Conservation (phyloP, 2,888 invertebrate genomes). For the Deilephila elpenor region DNA sequence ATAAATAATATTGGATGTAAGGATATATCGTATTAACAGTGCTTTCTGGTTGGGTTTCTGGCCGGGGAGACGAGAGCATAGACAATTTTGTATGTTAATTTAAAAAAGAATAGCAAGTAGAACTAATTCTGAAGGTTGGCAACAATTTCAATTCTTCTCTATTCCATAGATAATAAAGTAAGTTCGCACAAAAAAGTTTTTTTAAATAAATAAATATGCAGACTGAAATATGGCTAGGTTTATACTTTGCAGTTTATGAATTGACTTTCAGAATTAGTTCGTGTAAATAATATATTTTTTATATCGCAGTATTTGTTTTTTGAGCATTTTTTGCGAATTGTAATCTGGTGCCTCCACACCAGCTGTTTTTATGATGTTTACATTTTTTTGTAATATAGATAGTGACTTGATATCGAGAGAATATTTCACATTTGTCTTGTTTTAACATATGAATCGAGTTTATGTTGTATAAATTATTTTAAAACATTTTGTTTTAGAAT, state of each 20-base stretch:
- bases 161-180: background rate
- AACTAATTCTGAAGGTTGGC: conserved; percentile 26
- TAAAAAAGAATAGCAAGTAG: conserved; percentile 12
- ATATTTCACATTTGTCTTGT: conserved; percentile 42
- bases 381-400: conserved; percentile 58
- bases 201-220: background rate
- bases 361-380: conserved; percentile 60
- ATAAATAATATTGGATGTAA: conserved; percentile 19
- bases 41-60: conserved; percentile 21
- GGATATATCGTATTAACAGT: conserved; percentile 19
- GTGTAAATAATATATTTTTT: conserved; percentile 61
- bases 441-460: conserved; percentile 32
- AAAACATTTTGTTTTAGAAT: conserved; percentile 33
- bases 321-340: conserved; percentile 65
- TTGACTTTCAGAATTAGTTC: conserved; percentile 34
- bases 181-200: background rate
- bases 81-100: conserved; percentile 30
- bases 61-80: conserved; percentile 18
- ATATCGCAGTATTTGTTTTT: conserved; percentile 67
- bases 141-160: background rate
- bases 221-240: background rate
- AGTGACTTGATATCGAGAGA: conserved; percentile 46
- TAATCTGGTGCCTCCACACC: conserved; percentile 36
- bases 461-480: background rate
- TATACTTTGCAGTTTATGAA: background rate